Evolutionary conservation across 2,888 invertebrate species (phyloP).

Genomic region (Trichopoda pennipes): DNA sequence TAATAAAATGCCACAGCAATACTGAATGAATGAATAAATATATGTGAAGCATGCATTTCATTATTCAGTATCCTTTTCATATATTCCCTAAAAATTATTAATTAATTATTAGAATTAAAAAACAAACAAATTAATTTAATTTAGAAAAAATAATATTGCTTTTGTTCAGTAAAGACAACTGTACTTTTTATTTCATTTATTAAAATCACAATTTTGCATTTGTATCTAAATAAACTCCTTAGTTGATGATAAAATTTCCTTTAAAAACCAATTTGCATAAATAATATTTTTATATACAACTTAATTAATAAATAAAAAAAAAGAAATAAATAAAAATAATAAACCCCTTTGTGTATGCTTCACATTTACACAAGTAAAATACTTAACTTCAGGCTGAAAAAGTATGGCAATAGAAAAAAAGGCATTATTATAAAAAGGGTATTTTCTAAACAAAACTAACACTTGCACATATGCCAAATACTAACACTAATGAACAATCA

Average conservation of each 20-base stretch:
- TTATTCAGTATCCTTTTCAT: too few relatives aligned
- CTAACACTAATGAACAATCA: slow-evolving; percentile 70
- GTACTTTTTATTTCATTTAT: slow-evolving; percentile 45
- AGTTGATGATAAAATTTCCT: slow-evolving; percentile 20
- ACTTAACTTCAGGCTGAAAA: background rate
- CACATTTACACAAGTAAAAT: slow-evolving; percentile 1
- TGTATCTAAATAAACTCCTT: slow-evolving; percentile 7
- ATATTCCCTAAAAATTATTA: too few relatives aligned
- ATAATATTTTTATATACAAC: slow-evolving; percentile 66
- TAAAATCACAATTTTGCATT: slow-evolving; percentile 9
- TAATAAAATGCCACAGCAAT: background rate
- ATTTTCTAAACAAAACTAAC: slow-evolving; percentile 41
- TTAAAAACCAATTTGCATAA: slow-evolving; percentile 64
- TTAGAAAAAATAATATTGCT: background rate
- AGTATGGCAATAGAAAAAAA: background rate
- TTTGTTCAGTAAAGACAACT: slow-evolving; percentile 25
- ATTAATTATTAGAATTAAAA: too few relatives aligned
- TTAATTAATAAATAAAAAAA: slow-evolving; percentile 66
- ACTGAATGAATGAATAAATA: too few relatives aligned
- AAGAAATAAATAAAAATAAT: slow-evolving; percentile 60
- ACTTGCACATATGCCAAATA: slow-evolving; percentile 36
- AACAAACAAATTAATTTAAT: too few relatives aligned
- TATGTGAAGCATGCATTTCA: too few relatives aligned
- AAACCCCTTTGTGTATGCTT: slow-evolving; percentile 23
- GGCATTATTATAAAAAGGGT: slow-evolving; percentile 41